Percentiles rank a stretch among this genome's conserved stretches.
phyloP scores from a whole-genome alignment of 1,140 invertebrate genomes.

The Liolophura sinensis region DNA sequence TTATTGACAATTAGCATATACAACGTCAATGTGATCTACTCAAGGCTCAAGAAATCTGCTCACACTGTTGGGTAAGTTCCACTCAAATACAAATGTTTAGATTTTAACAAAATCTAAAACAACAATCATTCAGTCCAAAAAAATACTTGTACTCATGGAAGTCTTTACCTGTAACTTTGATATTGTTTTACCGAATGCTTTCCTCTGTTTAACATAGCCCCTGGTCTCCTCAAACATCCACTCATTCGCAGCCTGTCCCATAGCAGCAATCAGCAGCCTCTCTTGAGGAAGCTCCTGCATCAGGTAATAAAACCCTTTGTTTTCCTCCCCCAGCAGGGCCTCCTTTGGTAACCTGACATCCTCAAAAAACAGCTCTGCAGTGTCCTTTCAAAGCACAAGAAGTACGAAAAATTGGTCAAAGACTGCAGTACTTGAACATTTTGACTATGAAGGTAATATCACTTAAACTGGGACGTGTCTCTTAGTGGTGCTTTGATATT shows the following conservation, averaged over 20 bases:
- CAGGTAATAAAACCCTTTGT: slow-evolving; percentile 62
- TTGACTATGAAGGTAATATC: no score
- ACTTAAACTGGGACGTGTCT: no score
- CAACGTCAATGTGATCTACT: no score
- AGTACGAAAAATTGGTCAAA: no score
- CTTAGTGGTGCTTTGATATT: no score
- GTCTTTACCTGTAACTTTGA: slow-evolving; percentile 55
- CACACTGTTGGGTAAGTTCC: no score
- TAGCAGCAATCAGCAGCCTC: slow-evolving; percentile 57
- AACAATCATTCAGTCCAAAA: slow-evolving; percentile 1
- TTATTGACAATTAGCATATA: no score
- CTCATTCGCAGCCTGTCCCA: slow-evolving; percentile 55
- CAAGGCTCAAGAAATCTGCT: no score
- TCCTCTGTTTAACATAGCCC: slow-evolving; percentile 58
- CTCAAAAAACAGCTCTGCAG: slow-evolving; percentile 63
- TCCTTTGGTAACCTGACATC: slow-evolving; percentile 60
- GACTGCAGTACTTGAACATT: no score
- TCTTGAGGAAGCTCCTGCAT: slow-evolving; percentile 64
- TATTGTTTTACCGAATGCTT: slow-evolving; percentile 62
- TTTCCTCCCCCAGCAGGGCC: slow-evolving; percentile 59
- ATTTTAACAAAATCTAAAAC: not conserved
- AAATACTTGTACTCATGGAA: no score
- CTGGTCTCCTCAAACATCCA: slow-evolving; percentile 63
- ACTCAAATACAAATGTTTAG: no score
- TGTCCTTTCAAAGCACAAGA: slow-evolving; percentile 50